Percentiles rank a stretch among this genome's conserved stretches.
Conservation (phyloP, 2,888 invertebrate genomes). For the Leistus spinibarbis region DNA sequence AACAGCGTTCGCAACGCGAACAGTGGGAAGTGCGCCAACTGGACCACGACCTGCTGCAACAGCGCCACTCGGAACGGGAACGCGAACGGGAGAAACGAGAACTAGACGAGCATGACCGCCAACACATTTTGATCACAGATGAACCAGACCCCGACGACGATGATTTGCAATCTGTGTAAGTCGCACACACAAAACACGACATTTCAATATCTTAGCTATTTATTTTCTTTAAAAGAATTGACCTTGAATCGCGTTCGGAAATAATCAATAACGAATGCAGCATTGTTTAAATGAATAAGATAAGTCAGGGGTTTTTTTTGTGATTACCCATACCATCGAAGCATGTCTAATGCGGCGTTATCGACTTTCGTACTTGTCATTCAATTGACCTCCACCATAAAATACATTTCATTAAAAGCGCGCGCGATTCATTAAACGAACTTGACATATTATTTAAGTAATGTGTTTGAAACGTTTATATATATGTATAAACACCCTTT, state of each 20-base stretch:
- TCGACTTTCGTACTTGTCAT: conserved; percentile 22
- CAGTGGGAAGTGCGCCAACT: conserved; percentile 65
- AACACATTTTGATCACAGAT: conserved; percentile 44
- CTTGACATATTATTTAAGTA: neutral
- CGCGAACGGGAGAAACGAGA: conserved; percentile 65
- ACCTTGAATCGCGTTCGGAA: neutral
- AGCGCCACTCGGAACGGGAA: conserved; percentile 65
- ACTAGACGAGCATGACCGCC: conserved; percentile 51
- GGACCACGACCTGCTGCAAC: conserved; percentile 66
- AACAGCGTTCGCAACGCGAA: conserved; percentile 65
- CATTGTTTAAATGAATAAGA: neutral
- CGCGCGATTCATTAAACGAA: neutral
- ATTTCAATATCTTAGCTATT: neutral
- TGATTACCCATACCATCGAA: conserved; percentile 28
- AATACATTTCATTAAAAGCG: neutral
- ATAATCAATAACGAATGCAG: neutral
- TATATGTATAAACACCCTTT: neutral
- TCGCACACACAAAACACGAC: conserved; percentile 26
- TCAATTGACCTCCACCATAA: conserved; percentile 20
- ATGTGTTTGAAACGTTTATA: neutral
- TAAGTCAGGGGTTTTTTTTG: neutral
- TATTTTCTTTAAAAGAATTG: neutral
- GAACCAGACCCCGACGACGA: conserved; percentile 49
- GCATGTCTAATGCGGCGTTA: conserved; percentile 38
- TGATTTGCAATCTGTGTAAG: conserved; percentile 52